Evolutionary conservation across 2,888 invertebrate species (phyloP), one percentile per base, ranked within the genome.

Genomic region (Diarsia mendica): DNA sequence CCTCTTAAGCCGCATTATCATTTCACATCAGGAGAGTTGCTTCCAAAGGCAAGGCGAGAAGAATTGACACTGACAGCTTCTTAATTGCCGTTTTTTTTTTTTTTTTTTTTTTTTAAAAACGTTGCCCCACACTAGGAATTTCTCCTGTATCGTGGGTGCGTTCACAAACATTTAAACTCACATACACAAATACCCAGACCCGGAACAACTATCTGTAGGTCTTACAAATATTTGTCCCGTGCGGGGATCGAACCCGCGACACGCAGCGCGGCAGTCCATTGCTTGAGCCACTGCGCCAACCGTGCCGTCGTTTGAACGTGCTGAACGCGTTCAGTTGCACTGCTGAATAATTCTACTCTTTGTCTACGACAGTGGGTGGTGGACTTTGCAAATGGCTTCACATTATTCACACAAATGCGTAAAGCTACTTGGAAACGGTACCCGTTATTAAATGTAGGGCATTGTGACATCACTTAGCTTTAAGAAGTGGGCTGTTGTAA

Each of bases 391-490:
- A 60, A 67, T 79, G 6, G 20, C 28, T 64, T 65, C 39, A 6
- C n/a, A 67, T 72, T 78, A 79, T 78, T 63, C 51, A 77, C 8
- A 5, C 9, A 20, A 46, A 72, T 64, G 55, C 23, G 46, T 55
- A 13, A 28, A 64, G 44, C 48, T 75, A 75, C 67, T 75, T 33
- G 33, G 63, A 78, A 78, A 67, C 18, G 44, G 23, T 58, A 33
- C 28, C 18, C n/a, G 48, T 44, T 63, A 53, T 71, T 75, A n/a
- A 67, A 73, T 73, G 58, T 72, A 20, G 72, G 53, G 61, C 78
- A 58, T 10, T 48, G 53, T 48, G 71, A 53, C 39, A n/a, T 28
- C 46, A 48, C 9, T 66, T 66, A 23, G 18, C 20, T 61, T 51
- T 58, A 23, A 75, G 9, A 11, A 39, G 51, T 49, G 72, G 23